phyloP scores from a whole-genome alignment of 2,888 invertebrate genomes.

The Agrotis puta region DNA sequence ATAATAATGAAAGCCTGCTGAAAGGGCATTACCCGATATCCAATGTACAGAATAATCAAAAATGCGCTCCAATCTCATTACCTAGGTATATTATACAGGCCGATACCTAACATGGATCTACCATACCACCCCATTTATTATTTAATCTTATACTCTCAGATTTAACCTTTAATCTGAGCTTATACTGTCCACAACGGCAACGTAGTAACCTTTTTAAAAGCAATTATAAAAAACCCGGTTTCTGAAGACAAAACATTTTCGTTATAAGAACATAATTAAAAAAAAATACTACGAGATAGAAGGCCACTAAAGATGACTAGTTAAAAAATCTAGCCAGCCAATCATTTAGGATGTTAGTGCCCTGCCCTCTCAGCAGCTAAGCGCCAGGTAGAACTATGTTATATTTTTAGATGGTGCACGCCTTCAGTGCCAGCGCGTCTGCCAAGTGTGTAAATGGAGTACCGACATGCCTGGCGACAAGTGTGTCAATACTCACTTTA shows the following conservation, averaged over 20 bases:
- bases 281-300: no score
- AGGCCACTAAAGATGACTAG: not conserved
- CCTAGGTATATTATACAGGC: no score
- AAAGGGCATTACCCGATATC: no score
- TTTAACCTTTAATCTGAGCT: no score
- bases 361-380: conserved; percentile 39
- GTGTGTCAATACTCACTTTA: conserved; percentile 64
- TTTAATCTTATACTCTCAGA: no score
- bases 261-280: not conserved
- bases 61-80: no score
- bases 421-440: conserved; percentile 70
- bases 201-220: no score
- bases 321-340: conserved; percentile 1
- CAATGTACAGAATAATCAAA: no score
- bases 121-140: no score
- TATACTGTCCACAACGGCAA: no score
- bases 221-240: not conserved
- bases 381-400: conserved; percentile 56
- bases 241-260: not conserved
- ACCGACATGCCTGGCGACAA: conserved; percentile 56
- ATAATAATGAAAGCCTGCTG: no score
- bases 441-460: conserved; percentile 76
- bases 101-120: no score
- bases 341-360: conserved; percentile 19
- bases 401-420: conserved; percentile 67